phyloP scores from a whole-genome alignment of 2,888 invertebrate genomes.

The Pomacea canaliculata region DNA sequence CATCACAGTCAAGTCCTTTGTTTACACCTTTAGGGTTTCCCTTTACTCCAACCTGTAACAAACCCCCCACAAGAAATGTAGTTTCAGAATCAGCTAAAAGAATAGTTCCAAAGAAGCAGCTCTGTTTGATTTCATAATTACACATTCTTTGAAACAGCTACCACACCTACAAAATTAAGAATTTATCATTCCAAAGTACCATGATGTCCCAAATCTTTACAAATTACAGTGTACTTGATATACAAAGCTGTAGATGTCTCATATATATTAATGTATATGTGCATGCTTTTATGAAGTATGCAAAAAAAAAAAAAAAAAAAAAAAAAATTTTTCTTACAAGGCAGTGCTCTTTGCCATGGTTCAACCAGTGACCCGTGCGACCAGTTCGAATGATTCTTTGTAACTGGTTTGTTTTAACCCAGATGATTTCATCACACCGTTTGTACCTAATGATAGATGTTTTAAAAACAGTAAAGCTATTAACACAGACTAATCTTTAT shows the following conservation, averaged over 20 bases:
- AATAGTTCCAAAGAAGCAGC: background rate
- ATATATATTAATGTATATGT: background rate
- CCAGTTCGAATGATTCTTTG: slow-evolving; percentile 97
- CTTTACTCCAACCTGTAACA: slow-evolving; percentile 87
- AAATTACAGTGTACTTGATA: background rate
- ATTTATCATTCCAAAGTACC: no score
- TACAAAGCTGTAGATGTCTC: background rate
- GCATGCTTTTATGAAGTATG: background rate
- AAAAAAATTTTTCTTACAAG: slow-evolving; percentile 72
- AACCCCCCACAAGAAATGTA: background rate
- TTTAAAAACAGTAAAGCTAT: background rate
- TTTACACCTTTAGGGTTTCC: slow-evolving; percentile 90
- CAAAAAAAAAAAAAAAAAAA: background rate
- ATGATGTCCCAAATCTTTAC: no score
- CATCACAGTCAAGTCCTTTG: slow-evolving; percentile 95
- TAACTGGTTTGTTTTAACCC: slow-evolving; percentile 99
- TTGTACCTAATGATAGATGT: slow-evolving; percentile 76
- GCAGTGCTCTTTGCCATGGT: slow-evolving; percentile 98
- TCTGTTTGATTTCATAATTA: background rate
- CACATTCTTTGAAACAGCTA: background rate
- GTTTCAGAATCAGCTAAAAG: background rate
- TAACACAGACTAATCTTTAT: background rate
- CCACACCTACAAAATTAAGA: background rate
- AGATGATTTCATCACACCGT: slow-evolving; percentile 95
- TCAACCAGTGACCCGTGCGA: slow-evolving; percentile 97